Conservation (phyloP, 2,888 invertebrate genomes). For the Agrilus biguttatus region DNA sequence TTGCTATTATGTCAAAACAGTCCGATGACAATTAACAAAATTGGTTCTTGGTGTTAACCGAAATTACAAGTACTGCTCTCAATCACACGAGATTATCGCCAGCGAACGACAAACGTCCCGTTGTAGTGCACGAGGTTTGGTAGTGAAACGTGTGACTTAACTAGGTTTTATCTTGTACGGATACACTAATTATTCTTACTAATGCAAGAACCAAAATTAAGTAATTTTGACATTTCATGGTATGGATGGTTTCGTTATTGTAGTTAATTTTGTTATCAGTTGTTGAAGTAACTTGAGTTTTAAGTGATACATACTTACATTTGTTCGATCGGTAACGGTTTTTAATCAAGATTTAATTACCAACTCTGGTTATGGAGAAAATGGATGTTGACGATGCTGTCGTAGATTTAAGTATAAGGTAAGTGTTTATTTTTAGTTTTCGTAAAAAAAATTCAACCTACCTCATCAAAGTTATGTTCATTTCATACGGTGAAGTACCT, state of each 20-base stretch:
- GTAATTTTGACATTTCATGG: no score
- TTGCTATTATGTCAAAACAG: slow-evolving; percentile 3
- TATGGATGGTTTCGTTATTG: no score
- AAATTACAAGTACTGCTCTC: no score
- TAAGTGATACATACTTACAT: slow-evolving; percentile 7
- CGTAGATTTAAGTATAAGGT: slow-evolving; percentile 79
- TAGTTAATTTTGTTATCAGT: slow-evolving; percentile 1
- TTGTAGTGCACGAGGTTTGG: slow-evolving; percentile 12
- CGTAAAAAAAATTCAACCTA: no score
- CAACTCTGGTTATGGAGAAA: slow-evolving; percentile 36
- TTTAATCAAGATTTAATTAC: background rate
- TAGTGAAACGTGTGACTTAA: slow-evolving; percentile 18
- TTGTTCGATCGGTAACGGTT: slow-evolving; percentile 9
- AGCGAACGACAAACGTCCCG: slow-evolving; percentile 18
- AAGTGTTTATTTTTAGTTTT: slow-evolving; percentile 9
- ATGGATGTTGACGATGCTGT: slow-evolving; percentile 85
- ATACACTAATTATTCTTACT: slow-evolving; percentile 2
- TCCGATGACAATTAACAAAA: background rate
- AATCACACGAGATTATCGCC: slow-evolving; percentile 7
- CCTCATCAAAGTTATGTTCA: no score
- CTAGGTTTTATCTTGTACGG: slow-evolving; percentile 13
- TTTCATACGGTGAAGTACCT: no score
- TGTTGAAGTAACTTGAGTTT: slow-evolving; percentile 2
- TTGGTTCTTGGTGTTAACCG: no score
- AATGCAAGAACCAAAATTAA: no score